These are phyloP conservation scores for Oreochromis tanganicae DNA, from an alignment of 2,113 vertebrate species.

Conservation along the genomic window DNA sequence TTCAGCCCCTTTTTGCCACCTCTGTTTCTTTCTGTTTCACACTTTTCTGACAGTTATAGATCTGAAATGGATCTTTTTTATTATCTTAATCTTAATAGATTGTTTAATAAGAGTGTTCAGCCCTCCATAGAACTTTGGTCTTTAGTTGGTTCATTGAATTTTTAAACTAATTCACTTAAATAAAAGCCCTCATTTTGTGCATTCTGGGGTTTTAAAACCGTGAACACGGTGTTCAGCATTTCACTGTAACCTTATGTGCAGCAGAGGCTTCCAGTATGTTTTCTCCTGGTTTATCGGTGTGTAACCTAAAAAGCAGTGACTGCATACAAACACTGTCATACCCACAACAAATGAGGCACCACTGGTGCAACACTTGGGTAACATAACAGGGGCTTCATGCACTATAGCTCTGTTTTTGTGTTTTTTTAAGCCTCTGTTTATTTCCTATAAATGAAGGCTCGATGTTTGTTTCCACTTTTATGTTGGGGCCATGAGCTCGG, in stretches of 20 bases:
- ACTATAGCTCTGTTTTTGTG: fast-evolving
- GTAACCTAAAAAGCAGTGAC: neutral
- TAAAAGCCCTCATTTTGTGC: neutral
- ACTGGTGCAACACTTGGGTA: neutral
- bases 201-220: neutral
- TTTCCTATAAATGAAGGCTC: fast-evolving
- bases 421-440: fast-evolving
- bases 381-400: neutral
- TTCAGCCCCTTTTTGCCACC: neutral
- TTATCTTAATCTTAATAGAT: neutral
- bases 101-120: neutral
- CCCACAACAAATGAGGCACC: neutral
- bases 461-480: neutral
- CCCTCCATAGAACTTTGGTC: neutral
- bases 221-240: neutral
- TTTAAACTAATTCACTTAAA: neutral
- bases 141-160: neutral
- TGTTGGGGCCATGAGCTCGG: fast-evolving
- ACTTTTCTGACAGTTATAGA: neutral
- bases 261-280: neutral
- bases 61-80: neutral
- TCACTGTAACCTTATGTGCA: neutral
- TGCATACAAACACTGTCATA: neutral
- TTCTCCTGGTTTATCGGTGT: neutral
- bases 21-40: neutral